A percentile compares a stretch with the other conserved stretches of the same genome.
Evolutionary conservation across 2,113 vertebrate genomes (phyloP).

Genomic region (Carlito syrichta): DNA sequence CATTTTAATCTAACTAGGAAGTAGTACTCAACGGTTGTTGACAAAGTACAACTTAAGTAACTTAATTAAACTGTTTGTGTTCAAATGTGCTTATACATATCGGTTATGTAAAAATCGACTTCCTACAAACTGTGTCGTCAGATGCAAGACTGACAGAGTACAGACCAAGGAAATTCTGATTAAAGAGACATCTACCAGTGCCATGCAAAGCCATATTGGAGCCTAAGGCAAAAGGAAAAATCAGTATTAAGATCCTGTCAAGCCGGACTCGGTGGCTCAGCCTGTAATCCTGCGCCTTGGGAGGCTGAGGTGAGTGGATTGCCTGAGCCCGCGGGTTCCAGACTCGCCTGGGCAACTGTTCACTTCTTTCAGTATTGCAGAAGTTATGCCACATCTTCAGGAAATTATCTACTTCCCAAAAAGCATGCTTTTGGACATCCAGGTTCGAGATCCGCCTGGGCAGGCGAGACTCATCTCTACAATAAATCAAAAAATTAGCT

Average conservation of each 20-base stretch:
- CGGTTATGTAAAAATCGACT: slow-evolving; percentile 9
- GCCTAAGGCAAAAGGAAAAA: not conserved
- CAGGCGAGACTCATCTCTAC: no score
- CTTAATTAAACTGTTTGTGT: not conserved
- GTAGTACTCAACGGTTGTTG: not conserved
- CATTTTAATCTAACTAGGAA: not conserved
- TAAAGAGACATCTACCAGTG: not conserved
- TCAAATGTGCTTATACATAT: not conserved
- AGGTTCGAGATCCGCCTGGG: no score
- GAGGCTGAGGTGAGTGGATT: no score
- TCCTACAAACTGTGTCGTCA: not conserved
- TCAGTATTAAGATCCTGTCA: not conserved
- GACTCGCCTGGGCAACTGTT: no score
- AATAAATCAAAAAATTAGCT: no score
- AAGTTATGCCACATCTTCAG: no score
- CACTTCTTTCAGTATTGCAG: no score
- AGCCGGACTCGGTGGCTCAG: no score
- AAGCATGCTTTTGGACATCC: no score
- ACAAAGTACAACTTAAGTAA: not conserved
- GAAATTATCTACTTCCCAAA: no score
- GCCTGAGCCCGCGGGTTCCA: no score
- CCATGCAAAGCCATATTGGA: not conserved
- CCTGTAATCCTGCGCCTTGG: no score
- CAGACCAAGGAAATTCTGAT: not conserved
- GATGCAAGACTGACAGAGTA: not conserved